Evolutionary conservation across 2,797 vertebrate genomes (phyloP), one percentile per base, ranked within the genome.

Genomic region (Poecilia wingei): DNA sequence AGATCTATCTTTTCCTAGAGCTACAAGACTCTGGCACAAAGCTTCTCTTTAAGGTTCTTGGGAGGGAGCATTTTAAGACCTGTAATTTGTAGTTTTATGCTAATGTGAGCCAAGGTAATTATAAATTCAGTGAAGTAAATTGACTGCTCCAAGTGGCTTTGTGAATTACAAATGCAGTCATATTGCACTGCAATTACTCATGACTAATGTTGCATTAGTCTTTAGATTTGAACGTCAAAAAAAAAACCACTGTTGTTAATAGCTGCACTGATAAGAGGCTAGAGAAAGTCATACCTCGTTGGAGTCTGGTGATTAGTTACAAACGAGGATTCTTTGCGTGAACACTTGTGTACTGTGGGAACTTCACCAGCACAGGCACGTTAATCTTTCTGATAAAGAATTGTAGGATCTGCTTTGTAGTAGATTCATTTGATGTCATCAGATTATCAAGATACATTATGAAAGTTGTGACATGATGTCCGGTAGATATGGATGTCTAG

Each of bases 371-470:
- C 74, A 74, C 14, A 6, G 28, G 25, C 68, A 76, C 64, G 71
- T 72, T 84, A 69, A 79, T 82, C 36, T 13, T 13, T 41, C 75
- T 84, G 74, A 70, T 81, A 53, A 53, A 53, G 8, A 53, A 53
- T 10, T 9, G 49, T 70, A 79, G 82, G 84, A 74, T 59, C 79
- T 45, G 49, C 85, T 83, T 77, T 64, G 33, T 64, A 76, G 49
- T 77, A 59, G 74, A 55, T 64, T 84, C 59, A 75, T 87, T 89
- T 84, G 74, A 83, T 78, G 75, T 79, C 0, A 10, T 70, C 73
- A 80, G 78, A 87, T 88, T 82, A 31, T 87, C 84, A 79, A 76
- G 82, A 90, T 82, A 79, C 73, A 79, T 66, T 74, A 72, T 41
- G 20, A 25, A 41, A 41, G 9, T 8, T 36, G 3, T 41, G 33